Conservation (phyloP, 2,888 invertebrate genomes). For the Lamellibrachia columna region DNA sequence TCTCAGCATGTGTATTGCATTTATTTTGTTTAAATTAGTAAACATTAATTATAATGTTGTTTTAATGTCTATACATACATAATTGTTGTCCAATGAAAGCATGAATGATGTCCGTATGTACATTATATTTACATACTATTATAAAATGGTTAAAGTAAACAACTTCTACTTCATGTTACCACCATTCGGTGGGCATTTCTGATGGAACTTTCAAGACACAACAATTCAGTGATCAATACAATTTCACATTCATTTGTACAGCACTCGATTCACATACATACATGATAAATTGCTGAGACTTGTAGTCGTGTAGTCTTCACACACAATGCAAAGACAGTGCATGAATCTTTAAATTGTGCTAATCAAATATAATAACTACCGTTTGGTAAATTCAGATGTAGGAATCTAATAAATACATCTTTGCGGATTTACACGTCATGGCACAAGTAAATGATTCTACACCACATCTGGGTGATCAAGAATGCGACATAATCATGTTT, state of each 20-base stretch:
- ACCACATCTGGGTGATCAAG: neutral
- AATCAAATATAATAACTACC: neutral
- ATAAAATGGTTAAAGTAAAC: too few relatives aligned
- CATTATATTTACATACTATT: neutral
- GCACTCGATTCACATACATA: constrained; percentile 12
- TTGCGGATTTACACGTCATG: neutral
- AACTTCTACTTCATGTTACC: neutral
- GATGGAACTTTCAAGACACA: neutral
- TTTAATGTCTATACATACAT: too few relatives aligned
- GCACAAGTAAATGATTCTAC: constrained; percentile 16
- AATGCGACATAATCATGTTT: neutral
- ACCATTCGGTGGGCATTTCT: neutral
- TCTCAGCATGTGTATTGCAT: too few relatives aligned
- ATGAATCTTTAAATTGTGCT: neutral
- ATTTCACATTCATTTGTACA: constrained; percentile 3
- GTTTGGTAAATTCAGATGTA: neutral
- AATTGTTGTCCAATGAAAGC: too few relatives aligned
- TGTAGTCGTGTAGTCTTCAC: neutral
- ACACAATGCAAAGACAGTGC: neutral
- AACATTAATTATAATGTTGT: too few relatives aligned
- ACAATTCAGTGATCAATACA: neutral
- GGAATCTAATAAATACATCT: constrained; percentile 9
- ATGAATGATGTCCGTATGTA: neutral
- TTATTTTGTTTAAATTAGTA: too few relatives aligned
- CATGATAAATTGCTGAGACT: neutral